These are phyloP conservation scores for Mesocricetus auratus DNA, from an alignment of 2,113 vertebrate genomes.

Conservation along the genomic window DNA sequence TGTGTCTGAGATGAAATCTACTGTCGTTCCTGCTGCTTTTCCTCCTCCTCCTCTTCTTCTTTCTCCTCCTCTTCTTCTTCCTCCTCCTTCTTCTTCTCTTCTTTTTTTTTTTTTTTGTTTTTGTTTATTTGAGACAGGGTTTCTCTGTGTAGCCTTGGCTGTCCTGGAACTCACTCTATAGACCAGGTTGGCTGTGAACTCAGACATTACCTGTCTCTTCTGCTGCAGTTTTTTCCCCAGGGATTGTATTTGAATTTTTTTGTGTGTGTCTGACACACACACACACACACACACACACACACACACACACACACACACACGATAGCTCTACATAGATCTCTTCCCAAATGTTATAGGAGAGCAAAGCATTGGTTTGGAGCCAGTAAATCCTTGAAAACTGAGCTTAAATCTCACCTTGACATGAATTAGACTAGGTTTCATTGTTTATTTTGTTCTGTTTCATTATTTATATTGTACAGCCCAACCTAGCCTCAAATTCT, in stretches of 20 bases:
- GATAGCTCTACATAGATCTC: neutral
- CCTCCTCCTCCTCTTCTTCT: neutral
- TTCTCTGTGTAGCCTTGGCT: too few relatives aligned
- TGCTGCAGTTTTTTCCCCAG: neutral
- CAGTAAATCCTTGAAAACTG: slow-evolving; percentile 38
- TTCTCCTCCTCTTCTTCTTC: neutral
- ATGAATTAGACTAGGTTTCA: neutral
- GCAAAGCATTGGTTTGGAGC: slow-evolving; percentile 41
- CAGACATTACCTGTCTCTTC: neutral
- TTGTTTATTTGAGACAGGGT: too few relatives aligned
- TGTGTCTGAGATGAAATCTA: neutral
- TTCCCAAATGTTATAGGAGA: slow-evolving; percentile 13
- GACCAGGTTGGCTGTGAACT: neutral
- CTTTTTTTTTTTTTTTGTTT: too few relatives aligned
- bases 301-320: neutral
- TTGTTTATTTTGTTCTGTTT: neutral
- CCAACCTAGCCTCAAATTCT: neutral
- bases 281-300: neutral
- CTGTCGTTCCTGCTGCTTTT: neutral
- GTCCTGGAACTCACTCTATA: neutral
- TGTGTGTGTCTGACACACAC: neutral
- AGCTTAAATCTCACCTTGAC: slow-evolving; percentile 10
- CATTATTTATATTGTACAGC: neutral
- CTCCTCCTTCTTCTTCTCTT: neutral
- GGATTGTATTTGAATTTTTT: slow-evolving; percentile 46